Percentiles rank a stretch among this genome's conserved stretches.
Evolutionary conservation across 2,797 vertebrate genomes (phyloP).

Genomic region (Buceros bicornis): DNA sequence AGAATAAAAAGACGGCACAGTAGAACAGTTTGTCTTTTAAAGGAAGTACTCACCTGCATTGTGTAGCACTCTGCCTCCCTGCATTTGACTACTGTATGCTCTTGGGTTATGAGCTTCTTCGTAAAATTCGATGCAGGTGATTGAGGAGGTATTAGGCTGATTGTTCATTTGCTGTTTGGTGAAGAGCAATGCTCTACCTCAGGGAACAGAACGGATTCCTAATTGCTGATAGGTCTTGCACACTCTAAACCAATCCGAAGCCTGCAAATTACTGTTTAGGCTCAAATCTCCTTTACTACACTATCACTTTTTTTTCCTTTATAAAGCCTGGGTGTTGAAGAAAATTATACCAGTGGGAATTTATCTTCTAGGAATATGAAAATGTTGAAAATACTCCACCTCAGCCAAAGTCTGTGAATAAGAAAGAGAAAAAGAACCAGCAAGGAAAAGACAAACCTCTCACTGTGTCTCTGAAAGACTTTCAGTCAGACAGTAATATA

Average conservation of each 20-base stretch:
- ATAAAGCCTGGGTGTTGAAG: conserved; percentile 22
- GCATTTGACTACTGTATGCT: neutral
- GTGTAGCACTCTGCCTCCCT: neutral
- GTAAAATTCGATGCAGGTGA: neutral
- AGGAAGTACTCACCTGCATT: neutral
- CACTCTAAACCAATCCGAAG: neutral
- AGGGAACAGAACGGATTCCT: neutral
- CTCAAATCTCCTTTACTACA: neutral
- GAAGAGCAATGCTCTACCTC: neutral
- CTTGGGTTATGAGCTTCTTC: neutral
- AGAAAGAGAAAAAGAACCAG: conserved; percentile 93
- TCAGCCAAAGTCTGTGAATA: conserved; percentile 86
- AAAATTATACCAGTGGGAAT: conserved; percentile 46
- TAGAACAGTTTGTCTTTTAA: neutral
- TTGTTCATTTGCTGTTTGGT: neutral
- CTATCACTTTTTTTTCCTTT: conserved; percentile 1
- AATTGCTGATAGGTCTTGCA: neutral
- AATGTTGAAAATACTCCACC: conserved; percentile 83
- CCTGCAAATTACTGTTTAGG: neutral
- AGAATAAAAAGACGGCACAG: neutral
- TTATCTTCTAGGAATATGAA: conserved; percentile 77
- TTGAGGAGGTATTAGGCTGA: neutral
- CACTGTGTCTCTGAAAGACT: conserved; percentile 93
- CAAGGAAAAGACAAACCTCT: conserved; percentile 92
- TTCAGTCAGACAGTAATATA: conserved; percentile 88